Percentiles rank a stretch among this genome's conserved stretches.
Conservation (phyloP, 2,797 vertebrate species). For the Parauchenoglanis punctatus region DNA sequence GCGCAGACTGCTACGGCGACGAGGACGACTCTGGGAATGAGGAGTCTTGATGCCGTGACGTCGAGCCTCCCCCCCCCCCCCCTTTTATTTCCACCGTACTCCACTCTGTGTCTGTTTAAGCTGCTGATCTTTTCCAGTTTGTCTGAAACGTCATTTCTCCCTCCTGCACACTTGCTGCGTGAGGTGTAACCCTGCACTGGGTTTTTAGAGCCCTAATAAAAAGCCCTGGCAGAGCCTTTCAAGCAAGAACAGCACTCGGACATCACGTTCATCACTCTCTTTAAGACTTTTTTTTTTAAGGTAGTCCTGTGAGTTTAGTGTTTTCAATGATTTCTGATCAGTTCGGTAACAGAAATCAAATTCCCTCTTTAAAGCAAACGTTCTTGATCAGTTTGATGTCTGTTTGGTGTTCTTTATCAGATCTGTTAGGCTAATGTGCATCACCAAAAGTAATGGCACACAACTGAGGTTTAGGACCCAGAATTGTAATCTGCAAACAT, state of each 20-base stretch:
- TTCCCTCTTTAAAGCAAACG: not conserved
- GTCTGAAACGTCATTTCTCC: constrained; percentile 24
- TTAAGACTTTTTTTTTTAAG: not conserved
- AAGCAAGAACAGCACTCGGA: not conserved
- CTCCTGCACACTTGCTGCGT: not conserved
- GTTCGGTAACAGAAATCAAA: not conserved
- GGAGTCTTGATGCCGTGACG: constrained; percentile 83
- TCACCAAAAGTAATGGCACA: not conserved
- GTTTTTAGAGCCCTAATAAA: constrained; percentile 23
- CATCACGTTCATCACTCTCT: not conserved
- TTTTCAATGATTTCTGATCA: not conserved
- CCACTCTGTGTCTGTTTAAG: constrained; percentile 45
- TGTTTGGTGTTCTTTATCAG: not conserved
- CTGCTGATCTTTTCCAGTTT: constrained; percentile 40
- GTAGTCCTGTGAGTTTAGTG: not conserved
- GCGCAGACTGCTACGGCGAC: constrained; percentile 84
- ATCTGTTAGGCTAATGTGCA: not conserved
- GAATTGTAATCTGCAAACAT: not conserved
- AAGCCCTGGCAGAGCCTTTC: constrained; percentile 1
- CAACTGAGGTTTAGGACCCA: no score
- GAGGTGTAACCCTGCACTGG: constrained; percentile 16
- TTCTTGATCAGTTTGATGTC: constrained; percentile 10
- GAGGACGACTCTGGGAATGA: constrained; percentile 98
- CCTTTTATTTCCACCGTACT: constrained; percentile 48
- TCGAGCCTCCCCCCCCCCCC: constrained; percentile 46